These are phyloP conservation scores for Euthynnus affinis DNA, from an alignment of 2,797 vertebrate genomes.

Conservation along the genomic window DNA sequence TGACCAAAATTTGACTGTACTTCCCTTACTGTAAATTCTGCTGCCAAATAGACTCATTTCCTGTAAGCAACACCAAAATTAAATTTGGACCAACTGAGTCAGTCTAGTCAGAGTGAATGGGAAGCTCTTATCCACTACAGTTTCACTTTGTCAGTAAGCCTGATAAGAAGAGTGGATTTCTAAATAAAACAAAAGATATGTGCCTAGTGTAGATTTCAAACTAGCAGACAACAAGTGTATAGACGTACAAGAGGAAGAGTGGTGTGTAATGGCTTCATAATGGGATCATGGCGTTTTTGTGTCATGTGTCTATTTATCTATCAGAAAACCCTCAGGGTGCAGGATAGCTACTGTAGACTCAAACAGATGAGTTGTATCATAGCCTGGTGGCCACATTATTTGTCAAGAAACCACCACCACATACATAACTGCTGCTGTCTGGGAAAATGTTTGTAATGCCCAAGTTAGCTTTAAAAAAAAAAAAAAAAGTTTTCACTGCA, in stretches of 20 bases:
- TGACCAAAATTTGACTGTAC: neutral
- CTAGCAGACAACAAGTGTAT: too few species aligned
- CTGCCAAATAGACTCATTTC: neutral
- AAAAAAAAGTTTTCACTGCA: too few species aligned
- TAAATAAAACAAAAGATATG: neutral
- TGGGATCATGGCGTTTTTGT: constrained; percentile 26
- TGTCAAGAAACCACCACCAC: neutral
- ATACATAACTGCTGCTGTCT: neutral
- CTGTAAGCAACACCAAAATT: neutral
- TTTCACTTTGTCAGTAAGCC: constrained; percentile 4
- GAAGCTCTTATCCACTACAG: neutral
- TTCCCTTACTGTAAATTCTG: neutral
- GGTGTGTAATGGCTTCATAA: constrained; percentile 52
- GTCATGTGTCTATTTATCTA: neutral
- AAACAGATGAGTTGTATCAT: too few species aligned
- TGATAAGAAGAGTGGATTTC: neutral
- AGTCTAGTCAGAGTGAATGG: neutral
- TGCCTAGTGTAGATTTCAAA: too few species aligned
- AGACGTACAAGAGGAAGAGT: constrained; percentile 1
- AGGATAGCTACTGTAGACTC: neutral
- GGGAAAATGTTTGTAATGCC: too few species aligned
- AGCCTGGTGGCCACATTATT: neutral
- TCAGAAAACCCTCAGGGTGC: constrained; percentile 4
- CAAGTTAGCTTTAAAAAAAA: too few species aligned
- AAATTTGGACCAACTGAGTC: neutral